phyloP scores from a whole-genome alignment of 2,113 vertebrate genomes.

The Abramis brama region DNA sequence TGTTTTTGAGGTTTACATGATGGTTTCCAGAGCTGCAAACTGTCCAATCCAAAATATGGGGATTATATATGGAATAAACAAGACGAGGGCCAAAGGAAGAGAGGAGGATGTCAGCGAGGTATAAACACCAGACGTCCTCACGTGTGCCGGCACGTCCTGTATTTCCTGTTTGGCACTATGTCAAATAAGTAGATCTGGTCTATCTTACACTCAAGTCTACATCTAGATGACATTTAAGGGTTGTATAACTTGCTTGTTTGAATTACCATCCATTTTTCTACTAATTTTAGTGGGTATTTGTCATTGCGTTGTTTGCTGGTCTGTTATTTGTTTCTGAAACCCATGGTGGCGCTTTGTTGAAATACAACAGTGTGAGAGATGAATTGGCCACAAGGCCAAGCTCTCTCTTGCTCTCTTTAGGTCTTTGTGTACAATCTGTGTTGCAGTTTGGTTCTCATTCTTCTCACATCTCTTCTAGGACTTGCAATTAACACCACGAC shows the following conservation, averaged over 20 bases:
- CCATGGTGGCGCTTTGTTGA: not conserved
- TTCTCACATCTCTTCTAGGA: constrained; percentile 40
- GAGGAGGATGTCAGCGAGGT: constrained; percentile 31
- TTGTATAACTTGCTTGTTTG: not conserved
- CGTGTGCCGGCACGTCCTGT: constrained; percentile 38
- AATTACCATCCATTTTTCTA: not conserved
- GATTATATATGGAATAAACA: constrained; percentile 50
- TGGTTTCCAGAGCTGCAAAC: constrained; percentile 48
- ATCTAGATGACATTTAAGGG: not conserved
- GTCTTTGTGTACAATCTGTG: not conserved
- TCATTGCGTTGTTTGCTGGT: not conserved
- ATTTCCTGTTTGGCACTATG: constrained; percentile 57
- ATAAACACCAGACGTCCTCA: constrained; percentile 64
- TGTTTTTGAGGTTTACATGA: constrained; percentile 38
- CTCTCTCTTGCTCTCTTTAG: not conserved
- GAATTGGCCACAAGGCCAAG: constrained; percentile 20
- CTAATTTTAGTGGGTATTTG: not conserved
- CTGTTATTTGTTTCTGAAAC: constrained; percentile 19
- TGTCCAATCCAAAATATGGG: constrained; percentile 13
- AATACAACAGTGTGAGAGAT: constrained; percentile 15
- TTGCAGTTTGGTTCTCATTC: constrained; percentile 29
- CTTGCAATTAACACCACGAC: constrained; percentile 55
- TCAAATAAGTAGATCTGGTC: constrained; percentile 41
- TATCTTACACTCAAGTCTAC: not conserved
- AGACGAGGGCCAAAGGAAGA: constrained; percentile 37